Evolutionary conservation across 1,140 invertebrate species (phyloP).

Genomic region (Glossosoma conforme): DNA sequence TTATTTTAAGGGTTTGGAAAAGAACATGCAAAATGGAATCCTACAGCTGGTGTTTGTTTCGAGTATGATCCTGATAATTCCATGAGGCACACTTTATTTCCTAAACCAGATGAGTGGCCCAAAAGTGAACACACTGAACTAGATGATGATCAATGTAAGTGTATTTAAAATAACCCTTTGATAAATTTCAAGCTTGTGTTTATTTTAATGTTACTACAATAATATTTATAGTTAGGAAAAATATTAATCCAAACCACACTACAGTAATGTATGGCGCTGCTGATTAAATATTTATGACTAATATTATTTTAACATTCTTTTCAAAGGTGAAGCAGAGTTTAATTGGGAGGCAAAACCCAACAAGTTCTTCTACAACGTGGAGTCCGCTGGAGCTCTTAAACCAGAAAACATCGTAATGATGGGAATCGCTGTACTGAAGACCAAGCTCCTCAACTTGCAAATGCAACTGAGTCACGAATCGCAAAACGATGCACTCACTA

Average conservation of each 20-base stretch:
- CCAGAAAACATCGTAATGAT: constrained; percentile 97
- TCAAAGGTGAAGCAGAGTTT: constrained; percentile 83
- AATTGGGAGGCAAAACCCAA: constrained; percentile 93
- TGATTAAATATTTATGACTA: neutral
- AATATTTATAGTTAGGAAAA: neutral
- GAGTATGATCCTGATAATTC: constrained; percentile 99
- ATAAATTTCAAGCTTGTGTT: too few species aligned
- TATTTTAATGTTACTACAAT: neutral
- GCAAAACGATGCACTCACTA: constrained; percentile 75
- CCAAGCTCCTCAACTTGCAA: constrained; percentile 93
- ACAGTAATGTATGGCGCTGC: too few species aligned
- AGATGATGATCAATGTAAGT: constrained; percentile 85
- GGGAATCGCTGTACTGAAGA: constrained; percentile 89
- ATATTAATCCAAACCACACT: too few species aligned
- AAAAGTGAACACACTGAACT: constrained; percentile 96
- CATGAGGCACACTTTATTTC: constrained; percentile 92
- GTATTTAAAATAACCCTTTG: too few species aligned
- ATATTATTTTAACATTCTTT: neutral
- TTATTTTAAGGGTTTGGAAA: constrained; percentile 81
- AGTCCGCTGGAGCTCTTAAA: constrained; percentile 88
- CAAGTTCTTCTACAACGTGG: constrained; percentile 97
- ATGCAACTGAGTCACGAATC: constrained; percentile 86
- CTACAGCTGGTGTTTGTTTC: constrained; percentile 95
- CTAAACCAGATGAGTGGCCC: constrained; percentile 99
- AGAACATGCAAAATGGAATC: constrained; percentile 99